Conservation (phyloP, 2,888 invertebrate genomes). For the Ecliptopera silaceata region DNA sequence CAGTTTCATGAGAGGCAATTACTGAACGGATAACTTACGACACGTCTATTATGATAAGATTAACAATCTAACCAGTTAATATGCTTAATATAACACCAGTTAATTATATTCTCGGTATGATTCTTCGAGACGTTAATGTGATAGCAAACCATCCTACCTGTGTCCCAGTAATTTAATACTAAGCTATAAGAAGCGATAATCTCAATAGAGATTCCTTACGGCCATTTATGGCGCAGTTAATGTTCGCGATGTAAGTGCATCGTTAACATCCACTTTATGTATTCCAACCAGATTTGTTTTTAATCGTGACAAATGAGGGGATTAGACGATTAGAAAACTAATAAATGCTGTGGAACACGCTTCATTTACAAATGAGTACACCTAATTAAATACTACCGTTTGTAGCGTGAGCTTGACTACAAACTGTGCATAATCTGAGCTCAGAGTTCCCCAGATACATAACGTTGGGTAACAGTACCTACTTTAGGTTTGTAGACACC, state of each 20-base stretch:
- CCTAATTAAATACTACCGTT: constrained; percentile 32
- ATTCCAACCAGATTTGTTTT: constrained; percentile 47
- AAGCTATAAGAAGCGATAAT: constrained; percentile 63
- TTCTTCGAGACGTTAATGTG: constrained; percentile 62
- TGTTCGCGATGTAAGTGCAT: constrained; percentile 58
- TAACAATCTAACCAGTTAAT: constrained; percentile 49
- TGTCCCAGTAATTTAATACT: constrained; percentile 54
- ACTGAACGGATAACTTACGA: constrained; percentile 29
- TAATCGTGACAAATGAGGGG: constrained; percentile 40
- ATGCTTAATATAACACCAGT: constrained; percentile 62
- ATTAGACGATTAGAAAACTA: constrained; percentile 35
- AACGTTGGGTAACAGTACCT: neutral
- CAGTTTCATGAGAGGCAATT: constrained; percentile 33
- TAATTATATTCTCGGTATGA: constrained; percentile 55
- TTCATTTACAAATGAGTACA: constrained; percentile 29
- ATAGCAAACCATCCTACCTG: constrained; percentile 57
- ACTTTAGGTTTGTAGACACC: neutral
- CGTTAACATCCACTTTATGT: constrained; percentile 58
- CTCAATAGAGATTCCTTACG: constrained; percentile 59
- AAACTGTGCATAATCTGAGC: constrained; percentile 2
- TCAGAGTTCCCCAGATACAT: neutral
- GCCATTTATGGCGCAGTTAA: constrained; percentile 64
- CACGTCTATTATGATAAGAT: constrained; percentile 40
- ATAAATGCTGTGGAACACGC: constrained; percentile 30
- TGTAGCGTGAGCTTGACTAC: constrained; percentile 1